Evolutionary conservation across 2,888 invertebrate genomes (phyloP).

Genomic region (Periphyllus acericola): DNA sequence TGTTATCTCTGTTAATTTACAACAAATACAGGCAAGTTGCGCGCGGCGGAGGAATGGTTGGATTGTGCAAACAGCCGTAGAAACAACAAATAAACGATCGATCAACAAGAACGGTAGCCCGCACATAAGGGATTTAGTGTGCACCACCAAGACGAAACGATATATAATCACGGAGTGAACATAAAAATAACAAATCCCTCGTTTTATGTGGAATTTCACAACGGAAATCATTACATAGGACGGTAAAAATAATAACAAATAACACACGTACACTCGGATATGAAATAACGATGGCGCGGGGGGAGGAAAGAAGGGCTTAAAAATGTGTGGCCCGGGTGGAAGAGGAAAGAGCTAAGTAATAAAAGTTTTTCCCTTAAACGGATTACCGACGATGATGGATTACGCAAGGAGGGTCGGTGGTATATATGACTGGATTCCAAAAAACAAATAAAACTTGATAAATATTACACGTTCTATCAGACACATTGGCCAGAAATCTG

Average conservation of each 20-base stretch:
- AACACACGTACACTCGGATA: conserved; percentile 44
- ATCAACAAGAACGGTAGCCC: conserved; percentile 21
- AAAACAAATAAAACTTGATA: conserved; percentile 60
- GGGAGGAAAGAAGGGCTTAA: conserved; percentile 54
- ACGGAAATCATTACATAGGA: conserved; percentile 49
- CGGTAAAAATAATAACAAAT: conserved; percentile 60
- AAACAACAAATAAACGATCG: conserved; percentile 47
- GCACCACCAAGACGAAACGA: conserved; percentile 51
- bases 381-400: conserved; percentile 60
- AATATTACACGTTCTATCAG: conserved; percentile 57
- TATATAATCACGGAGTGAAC: conserved; percentile 52
- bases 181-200: conserved; percentile 59
- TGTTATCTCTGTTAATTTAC: conserved; percentile 18
- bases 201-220: conserved; percentile 38
- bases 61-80: background rate
- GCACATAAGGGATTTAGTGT: conserved; percentile 37
- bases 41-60: background rate
- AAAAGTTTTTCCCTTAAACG: conserved; percentile 61
- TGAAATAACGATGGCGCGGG: conserved; percentile 43
- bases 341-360: conserved; percentile 62
- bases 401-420: conserved; percentile 11
- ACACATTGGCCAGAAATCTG: conserved; percentile 45
- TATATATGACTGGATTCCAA: conserved; percentile 38
- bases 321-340: conserved; percentile 54
- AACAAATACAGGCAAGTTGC: background rate